A percentile compares a stretch with the other conserved stretches of the same genome.
Conservation (phyloP, 2,888 invertebrate genomes). For the Noctua pronuba region DNA sequence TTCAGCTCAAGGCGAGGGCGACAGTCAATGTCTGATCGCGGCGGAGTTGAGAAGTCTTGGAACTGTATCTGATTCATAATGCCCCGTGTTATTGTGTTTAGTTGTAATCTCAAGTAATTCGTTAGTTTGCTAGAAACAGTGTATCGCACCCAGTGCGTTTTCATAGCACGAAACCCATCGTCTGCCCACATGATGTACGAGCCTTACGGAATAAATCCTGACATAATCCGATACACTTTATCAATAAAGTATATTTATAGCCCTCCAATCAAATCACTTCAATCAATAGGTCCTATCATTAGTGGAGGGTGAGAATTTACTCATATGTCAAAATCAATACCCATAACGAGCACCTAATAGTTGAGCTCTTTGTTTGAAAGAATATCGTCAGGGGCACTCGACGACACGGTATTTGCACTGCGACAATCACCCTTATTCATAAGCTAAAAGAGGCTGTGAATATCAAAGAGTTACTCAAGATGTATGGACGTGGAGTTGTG, state of each 20-base stretch:
- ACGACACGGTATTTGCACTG: neutral
- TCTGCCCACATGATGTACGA: too few species aligned
- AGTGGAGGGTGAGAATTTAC: slow-evolving; percentile 27
- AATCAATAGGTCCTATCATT: neutral
- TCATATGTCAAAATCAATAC: slow-evolving; percentile 45
- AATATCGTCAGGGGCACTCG: neutral
- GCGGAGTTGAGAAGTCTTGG: too few species aligned
- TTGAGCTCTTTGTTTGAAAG: neutral
- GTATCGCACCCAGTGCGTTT: too few species aligned
- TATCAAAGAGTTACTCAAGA: neutral
- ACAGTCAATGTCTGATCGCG: too few species aligned
- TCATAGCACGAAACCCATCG: too few species aligned
- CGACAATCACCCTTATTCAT: neutral
- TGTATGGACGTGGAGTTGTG: neutral
- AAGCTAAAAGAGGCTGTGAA: neutral
- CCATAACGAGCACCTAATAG: neutral
- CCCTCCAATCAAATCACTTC: neutral
- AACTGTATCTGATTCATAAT: too few species aligned
- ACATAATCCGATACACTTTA: too few species aligned
- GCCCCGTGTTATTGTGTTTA: too few species aligned
- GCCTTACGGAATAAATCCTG: too few species aligned
- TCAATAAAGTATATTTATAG: slow-evolving; percentile 2
- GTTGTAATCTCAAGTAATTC: too few species aligned
- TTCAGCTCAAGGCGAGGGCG: too few species aligned
- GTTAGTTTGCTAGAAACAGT: too few species aligned